Base-by-base conservation (phyloP, 2,797 vertebrate species). In the Rhadinocentrus ornatus region DNA sequence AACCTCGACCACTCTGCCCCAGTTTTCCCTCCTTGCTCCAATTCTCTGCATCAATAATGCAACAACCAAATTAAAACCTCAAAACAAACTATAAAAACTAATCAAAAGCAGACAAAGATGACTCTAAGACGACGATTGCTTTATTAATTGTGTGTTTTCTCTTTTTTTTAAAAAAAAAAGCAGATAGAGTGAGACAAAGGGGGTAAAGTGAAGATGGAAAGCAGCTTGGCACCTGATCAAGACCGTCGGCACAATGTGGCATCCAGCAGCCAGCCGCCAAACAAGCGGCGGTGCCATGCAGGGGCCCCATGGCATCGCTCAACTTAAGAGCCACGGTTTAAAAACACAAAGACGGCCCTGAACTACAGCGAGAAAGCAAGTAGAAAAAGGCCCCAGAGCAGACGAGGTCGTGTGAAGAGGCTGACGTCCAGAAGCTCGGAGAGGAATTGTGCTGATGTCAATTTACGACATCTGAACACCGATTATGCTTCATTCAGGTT, bases 161-260 rank as follows among this genome's bases (percentile, higher is more conserved):
- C 71, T 53, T 71, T 54, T 31, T 31, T 31, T n/a, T n/a, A n/a
- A n/a, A n/a, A n/a, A 73, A 87, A 82, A 77, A 81, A 82, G 82
- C 78, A 46, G 75, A 70, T 75, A 80, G 71, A 75, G 71, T 73
- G 59, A 27, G 22, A 70, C 67, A 77, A 53, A 57, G 31, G 71
- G 75, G 71, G 84, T 71, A 63, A 68, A 62, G 75, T 54, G 66
- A 69, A 85, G 78, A 77, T 67, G 78, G 80, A 87, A 75, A 82
- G 83, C 77, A 82, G 94, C 92, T 95, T 97, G 96, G 96, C 96
- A 96, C 88, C 48, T 69, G 90, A 94, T 95, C 96, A 97, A 96
- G 89, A 93, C 84, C 86, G 39, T 71, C 76, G 54, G 89, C 93
- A 95, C 95, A 95, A 95, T 88, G 92, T 83, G 89, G 91, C 90